phyloP scores from a whole-genome alignment of 2,888 invertebrate species.

The Hirtodrosophila alboralis region DNA sequence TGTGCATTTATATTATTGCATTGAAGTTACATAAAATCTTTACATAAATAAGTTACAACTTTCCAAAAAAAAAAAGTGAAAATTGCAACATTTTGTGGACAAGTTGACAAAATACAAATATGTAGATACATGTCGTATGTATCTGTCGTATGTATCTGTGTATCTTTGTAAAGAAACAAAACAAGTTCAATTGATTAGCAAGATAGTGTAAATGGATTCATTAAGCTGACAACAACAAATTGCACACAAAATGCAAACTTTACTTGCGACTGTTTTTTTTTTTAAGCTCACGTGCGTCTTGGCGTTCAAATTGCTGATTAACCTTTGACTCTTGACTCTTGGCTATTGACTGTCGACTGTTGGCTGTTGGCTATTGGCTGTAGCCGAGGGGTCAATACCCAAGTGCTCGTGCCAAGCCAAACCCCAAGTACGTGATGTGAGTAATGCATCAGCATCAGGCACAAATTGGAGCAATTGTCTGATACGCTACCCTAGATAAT shows the following conservation, averaged over 20 bases:
- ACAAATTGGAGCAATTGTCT: conserved; percentile 26
- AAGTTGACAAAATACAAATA: conserved; percentile 15
- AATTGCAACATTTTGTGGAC: conserved; percentile 35
- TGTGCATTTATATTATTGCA: conserved; percentile 16
- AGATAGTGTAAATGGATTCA: conserved; percentile 69
- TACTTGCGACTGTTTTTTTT: not conserved
- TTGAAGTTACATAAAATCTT: conserved; percentile 5
- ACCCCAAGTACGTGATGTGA: conserved; percentile 24
- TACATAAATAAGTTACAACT: conserved; percentile 20
- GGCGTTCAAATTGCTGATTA: conserved; percentile 63
- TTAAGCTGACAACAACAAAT: conserved; percentile 45
- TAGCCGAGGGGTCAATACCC: no score
- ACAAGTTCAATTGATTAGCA: conserved; percentile 77
- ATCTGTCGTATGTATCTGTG: no score
- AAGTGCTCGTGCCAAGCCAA: not conserved
- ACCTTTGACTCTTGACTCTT: conserved; percentile 40
- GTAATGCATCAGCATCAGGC: conserved; percentile 19
- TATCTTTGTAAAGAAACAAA: conserved; percentile 16
- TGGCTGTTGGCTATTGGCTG: conserved; percentile 3
- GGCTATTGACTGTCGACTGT: conserved; percentile 41
- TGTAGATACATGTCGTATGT: not conserved
- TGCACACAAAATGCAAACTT: conserved; percentile 42
- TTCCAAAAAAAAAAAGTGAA: conserved; percentile 17
- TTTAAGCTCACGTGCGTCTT: conserved; percentile 46
- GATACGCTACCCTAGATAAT: conserved; percentile 8